Base-by-base conservation (phyloP, 1,140 invertebrate species). In the Drosophila simulans region DNA sequence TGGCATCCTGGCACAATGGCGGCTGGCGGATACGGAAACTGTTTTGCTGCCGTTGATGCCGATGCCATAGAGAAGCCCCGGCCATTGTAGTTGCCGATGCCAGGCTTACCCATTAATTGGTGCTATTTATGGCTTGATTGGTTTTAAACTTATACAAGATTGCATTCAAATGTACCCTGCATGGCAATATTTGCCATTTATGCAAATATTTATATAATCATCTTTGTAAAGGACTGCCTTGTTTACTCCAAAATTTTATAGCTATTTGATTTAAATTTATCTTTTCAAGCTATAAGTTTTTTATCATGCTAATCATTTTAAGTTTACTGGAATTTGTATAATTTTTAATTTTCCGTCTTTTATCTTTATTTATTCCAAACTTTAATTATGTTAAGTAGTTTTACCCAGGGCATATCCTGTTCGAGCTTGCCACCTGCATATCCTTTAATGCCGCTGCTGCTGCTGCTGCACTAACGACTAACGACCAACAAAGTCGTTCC, bases 21-120 rank as follows among this genome's bases (percentile, higher is more conserved):
- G 84, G 68, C 84, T 86, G 83, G 79, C 84, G 84, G 84, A 88
- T 88, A 77, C 84, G 83, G 80, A 88, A 88, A 88, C 83, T 88
- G 83, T 89, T 89, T 88, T 88, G 82, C 82, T 86, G 84, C 79
- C 83, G 82, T 88, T 89, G 83, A 80, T 88, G 74, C 73, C 86
- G 78, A 80, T 77, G 73, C 65, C 48, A 75, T 56, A 65, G 70
- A 75, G 72, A 65, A 64, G 79, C 60, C 51, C 55, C 70, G 82
- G 60, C 55, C 77, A 73, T 80, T 80, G 82, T 85, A 77, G 75
- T 40, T 78, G 76, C 49, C 59, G 59, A 46, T 80, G 60, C 55
- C 48, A 37, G 31, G 51, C 13, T 10, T 62, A 62, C 64, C 35
- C 56, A 60, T 77, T 68, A 54, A 70, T 69, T 55, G 48, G 20